Base-by-base conservation (phyloP, 2,113 vertebrate genomes). In the Dasypus novemcinctus region DNA sequence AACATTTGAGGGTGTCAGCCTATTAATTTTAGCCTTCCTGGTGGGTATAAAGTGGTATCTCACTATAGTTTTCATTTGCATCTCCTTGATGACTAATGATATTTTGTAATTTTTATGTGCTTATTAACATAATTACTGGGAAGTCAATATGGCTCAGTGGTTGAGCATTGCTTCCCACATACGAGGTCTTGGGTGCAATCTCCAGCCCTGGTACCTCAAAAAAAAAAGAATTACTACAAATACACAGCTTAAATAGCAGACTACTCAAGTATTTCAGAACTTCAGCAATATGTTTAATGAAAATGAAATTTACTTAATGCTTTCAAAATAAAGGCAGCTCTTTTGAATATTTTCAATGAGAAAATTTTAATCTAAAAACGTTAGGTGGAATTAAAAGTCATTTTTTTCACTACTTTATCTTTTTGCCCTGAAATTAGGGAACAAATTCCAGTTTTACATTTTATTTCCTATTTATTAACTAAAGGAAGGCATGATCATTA, bases 241-340 rank as follows among this genome's bases (percentile, higher is more conserved):
- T 12, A 14, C 52, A 15, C 52, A 54, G 33, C 36, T 71, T 36
- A 49, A 5, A 43, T 1, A 78, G 54, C 31, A 78, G 49, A 52
- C 46, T 61, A 63, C 66, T n/a, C 79, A 92, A 85, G 20, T 59
- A 57, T 64, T 80, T 59, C n/a, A 59, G 9, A 5, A 71, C 76
- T 84, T 94, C 9, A 83, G 79, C 68, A n/a, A 86, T 79, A 75
- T 31, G 29, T 85, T 83, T 81, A 92, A 61, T 90, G 84, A 85
- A 89, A 94, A 72, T 69, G 74, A 74, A 59, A 9, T 86, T 93
- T 92, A 66, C 21, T 79, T 43, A 72, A 74, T 86, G 23, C 66
- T 41, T 92, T 86, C 31, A 68, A 95, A 96, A 80, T 74, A 89
- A 92, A 54, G 38, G 46, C 86, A 86, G 25, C 14, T 68, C 90